A percentile compares a stretch with the other conserved stretches of the same genome.
phyloP scores from a whole-genome alignment of 2,113 vertebrate species.

The Anser brachyrhynchus region DNA sequence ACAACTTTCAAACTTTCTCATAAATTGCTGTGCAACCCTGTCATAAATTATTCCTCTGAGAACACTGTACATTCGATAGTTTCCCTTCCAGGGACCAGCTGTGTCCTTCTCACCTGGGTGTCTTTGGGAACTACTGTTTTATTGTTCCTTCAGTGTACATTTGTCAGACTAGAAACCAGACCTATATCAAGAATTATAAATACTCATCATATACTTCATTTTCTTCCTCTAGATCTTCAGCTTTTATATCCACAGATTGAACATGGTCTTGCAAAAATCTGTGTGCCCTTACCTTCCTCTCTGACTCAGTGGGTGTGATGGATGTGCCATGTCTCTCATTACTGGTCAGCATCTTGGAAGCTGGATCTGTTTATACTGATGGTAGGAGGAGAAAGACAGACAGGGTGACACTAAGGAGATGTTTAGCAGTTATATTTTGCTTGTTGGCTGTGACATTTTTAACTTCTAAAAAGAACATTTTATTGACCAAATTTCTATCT shows the following conservation, averaged over 20 bases:
- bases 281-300: neutral
- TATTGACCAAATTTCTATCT: slow-evolving; percentile 5
- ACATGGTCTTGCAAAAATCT: neutral
- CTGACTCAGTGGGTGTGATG: slow-evolving; percentile 10
- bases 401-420: neutral
- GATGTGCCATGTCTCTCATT: neutral
- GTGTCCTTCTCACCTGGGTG: neutral
- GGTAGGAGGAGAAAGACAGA: neutral
- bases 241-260: neutral
- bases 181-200: neutral
- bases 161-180: neutral
- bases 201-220: neutral
- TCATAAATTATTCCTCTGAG: neutral
- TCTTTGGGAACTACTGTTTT: neutral
- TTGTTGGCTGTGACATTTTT: neutral
- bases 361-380: neutral
- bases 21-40: neutral
- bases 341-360: slow-evolving; percentile 3
- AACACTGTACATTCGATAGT: neutral
- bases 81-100: neutral
- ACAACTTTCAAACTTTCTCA: neutral
- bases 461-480: slow-evolving; percentile 30
- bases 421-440: neutral
- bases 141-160: neutral
- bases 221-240: neutral